These are phyloP conservation scores for Lipophrys pholis DNA, from an alignment of 2,113 vertebrate species.

Conservation along the genomic window DNA sequence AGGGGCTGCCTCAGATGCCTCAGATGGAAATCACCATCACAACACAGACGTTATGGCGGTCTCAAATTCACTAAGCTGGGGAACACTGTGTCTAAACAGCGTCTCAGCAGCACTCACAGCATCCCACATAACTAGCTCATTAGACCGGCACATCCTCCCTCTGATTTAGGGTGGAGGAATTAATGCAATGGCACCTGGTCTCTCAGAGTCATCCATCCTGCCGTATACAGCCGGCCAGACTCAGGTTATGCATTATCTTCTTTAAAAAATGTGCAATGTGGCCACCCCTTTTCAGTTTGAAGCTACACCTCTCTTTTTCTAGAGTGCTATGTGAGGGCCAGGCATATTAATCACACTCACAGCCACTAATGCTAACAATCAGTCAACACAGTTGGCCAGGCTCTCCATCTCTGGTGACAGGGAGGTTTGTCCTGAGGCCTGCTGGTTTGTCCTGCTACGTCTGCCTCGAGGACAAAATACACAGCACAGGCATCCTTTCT, in stretches of 20 bases:
- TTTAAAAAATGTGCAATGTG: conserved; percentile 77
- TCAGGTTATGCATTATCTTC: conserved; percentile 74
- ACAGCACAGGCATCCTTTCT: conserved; percentile 42
- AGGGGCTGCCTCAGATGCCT: conserved; percentile 61
- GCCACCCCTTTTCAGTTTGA: conserved; percentile 82
- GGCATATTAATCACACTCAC: conserved; percentile 95
- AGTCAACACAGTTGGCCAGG: conserved; percentile 85
- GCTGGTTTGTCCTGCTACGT: conserved; percentile 85
- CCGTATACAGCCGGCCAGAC: conserved; percentile 50
- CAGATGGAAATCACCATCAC: conserved; percentile 70
- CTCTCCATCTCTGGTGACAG: conserved; percentile 88
- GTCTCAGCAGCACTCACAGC: conserved; percentile 75
- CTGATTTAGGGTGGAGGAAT: conserved; percentile 79
- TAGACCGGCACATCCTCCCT: conserved; percentile 78
- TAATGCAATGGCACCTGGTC: conserved; percentile 78
- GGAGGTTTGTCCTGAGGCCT: conserved; percentile 87
- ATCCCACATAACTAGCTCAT: conserved; percentile 84
- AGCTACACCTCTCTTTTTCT: conserved; percentile 79
- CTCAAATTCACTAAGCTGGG: conserved; percentile 73
- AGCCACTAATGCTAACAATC: conserved; percentile 92
- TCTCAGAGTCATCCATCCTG: conserved; percentile 75
- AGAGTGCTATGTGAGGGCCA: conserved; percentile 85
- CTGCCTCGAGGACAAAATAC: conserved; percentile 80
- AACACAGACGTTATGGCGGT: conserved; percentile 77
- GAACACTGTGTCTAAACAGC: conserved; percentile 75